Evolutionary conservation across 2,797 vertebrate species (phyloP).

Genomic region (Rallus crepitans): DNA sequence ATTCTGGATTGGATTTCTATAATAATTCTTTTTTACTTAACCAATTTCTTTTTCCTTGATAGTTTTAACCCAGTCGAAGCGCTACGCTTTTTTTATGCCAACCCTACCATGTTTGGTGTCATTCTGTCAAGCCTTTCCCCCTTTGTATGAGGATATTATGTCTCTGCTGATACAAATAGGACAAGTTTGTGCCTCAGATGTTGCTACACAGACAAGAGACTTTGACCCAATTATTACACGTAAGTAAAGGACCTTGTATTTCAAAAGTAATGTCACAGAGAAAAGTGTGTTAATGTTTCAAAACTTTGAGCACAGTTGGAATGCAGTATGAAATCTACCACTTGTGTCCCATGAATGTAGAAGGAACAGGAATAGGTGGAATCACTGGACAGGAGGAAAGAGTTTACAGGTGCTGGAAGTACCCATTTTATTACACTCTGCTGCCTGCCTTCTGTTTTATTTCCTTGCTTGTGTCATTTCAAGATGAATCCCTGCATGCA

Average conservation of each 20-base stretch:
- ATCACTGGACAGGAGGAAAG: not conserved
- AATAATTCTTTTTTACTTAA: not conserved
- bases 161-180: constrained; percentile 93
- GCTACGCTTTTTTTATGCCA: constrained; percentile 95
- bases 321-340: not conserved
- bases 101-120: constrained; percentile 95
- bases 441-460: not conserved
- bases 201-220: constrained; percentile 92
- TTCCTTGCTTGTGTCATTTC: not conserved
- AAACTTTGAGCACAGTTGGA: not conserved
- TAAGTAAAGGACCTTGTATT: constrained; percentile 74
- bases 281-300: not conserved
- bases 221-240: constrained; percentile 94
- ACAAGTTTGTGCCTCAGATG: constrained; percentile 96
- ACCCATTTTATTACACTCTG: not conserved
- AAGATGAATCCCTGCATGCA: not conserved
- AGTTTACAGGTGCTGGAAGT: not conserved
- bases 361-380: not conserved
- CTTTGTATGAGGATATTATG: constrained; percentile 94
- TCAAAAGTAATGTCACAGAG: not conserved
- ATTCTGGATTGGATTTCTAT: not conserved
- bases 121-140: constrained; percentile 97
- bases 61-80: constrained; percentile 94
- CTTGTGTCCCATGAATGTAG: not conserved
- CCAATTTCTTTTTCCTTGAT: not conserved